phyloP scores from a whole-genome alignment of 2,797 vertebrate species.

The Manis javanica region DNA sequence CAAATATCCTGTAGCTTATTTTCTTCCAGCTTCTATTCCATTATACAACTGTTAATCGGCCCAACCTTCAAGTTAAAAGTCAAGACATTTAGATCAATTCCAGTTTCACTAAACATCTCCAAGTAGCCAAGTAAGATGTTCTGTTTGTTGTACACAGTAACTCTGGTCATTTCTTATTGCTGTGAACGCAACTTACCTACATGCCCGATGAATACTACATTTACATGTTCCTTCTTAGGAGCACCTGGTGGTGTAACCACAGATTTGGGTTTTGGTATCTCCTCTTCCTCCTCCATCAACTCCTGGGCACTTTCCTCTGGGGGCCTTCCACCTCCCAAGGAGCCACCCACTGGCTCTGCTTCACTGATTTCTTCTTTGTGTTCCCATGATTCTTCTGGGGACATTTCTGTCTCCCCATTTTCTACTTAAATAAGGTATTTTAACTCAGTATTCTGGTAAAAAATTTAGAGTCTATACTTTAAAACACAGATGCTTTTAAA shows the following conservation, averaged over 20 bases:
- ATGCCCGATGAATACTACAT: conserved; percentile 99
- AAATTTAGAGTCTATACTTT: not conserved
- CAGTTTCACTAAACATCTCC: not conserved
- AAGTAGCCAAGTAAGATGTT: not conserved
- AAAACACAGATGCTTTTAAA: conserved; percentile 48
- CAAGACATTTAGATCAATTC: too few species aligned
- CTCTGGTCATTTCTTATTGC: not conserved
- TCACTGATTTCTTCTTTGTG: conserved; percentile 95
- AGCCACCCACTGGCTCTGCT: conserved; percentile 90
- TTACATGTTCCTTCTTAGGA: conserved; percentile 98
- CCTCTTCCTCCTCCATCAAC: conserved; percentile 98
- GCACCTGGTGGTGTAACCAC: conserved; percentile 92
- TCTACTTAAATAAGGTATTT: conserved; percentile 88
- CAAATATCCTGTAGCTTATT: not conserved
- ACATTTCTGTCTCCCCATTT: conserved; percentile 96
- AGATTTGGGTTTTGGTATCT: conserved; percentile 92
- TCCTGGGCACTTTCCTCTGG: conserved; percentile 89
- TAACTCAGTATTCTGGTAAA: conserved; percentile 59
- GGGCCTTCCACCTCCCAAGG: conserved; percentile 87
- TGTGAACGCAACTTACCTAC: conserved; percentile 92
- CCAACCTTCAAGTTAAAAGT: conserved; percentile 6
- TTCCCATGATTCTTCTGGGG: conserved; percentile 96
- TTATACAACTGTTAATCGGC: conserved; percentile 1
- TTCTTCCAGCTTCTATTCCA: not conserved
- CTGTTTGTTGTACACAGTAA: too few species aligned